Base-by-base conservation (phyloP, 1,140 invertebrate species). In the Lanistes nyassanus region DNA sequence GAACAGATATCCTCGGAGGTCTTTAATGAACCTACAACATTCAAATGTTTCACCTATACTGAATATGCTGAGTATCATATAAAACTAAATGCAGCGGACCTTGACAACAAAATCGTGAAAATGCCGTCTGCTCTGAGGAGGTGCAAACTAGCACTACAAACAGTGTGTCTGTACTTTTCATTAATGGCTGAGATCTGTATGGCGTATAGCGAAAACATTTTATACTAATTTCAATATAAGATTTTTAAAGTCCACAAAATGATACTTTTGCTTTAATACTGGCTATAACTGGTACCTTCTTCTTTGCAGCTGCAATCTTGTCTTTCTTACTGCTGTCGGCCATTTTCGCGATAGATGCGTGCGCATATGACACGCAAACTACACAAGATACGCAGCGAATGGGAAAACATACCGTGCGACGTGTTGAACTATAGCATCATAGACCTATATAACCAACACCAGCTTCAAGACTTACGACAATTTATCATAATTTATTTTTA, bases 261-360 rank as follows among this genome's bases (percentile, higher is more conserved):
- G 37, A 26, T 34, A 58, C 23, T 56, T 26, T 67, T 34, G 6
- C 16, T 1, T 23, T 51, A 53, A 26, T 9, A 55, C 0, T 31
- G 19, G 26, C n/a, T 36, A 68, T 19, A 37, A 21, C 26, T 11
- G 56, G 0, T 71, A 83, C 82, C 76, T 79, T 83, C 71, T 81
- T 83, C 64, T 78, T 80, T 47, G 82, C 82, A 36, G 82, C 82
- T 47, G 82, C 82, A 69, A 83, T 83, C 72, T 83, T 83, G 53
- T 83, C 82, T 68, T 74, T 76, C 74, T 83, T 83, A 36, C 69
- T 76, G 77, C 74, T 81, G 80, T 83, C 82, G 62, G 80, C 82
- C 82, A 83, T 83, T 79, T 79, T 80, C 75, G 67, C 75, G 67
- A 68, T 67, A 47, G 60, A 71, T 79, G 76, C 78, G 75, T 76